A percentile compares a stretch with the other conserved stretches of the same genome.
Evolutionary conservation across 2,113 vertebrate species (phyloP).

Genomic region (Centrocercus urophasianus): DNA sequence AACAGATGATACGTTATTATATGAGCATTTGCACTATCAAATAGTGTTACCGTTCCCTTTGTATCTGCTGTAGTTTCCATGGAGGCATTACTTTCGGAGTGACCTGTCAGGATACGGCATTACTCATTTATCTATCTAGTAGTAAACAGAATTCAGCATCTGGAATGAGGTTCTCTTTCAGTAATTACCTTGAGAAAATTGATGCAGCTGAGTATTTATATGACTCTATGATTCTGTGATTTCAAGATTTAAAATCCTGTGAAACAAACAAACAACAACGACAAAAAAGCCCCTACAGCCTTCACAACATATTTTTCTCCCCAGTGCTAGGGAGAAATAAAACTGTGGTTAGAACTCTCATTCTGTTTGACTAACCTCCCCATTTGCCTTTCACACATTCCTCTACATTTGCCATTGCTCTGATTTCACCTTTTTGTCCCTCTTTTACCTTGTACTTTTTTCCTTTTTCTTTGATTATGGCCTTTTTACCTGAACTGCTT

Average conservation of each 20-base stretch:
- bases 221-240: too few species aligned
- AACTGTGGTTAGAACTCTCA: not conserved
- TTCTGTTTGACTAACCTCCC: not conserved
- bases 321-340: not conserved
- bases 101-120: not conserved
- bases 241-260: constrained; percentile 43
- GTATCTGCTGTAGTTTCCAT: too few species aligned
- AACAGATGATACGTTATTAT: constrained; percentile 10
- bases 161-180: constrained; percentile 55
- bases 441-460: not conserved
- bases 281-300: not conserved
- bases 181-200: constrained; percentile 49
- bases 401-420: not conserved
- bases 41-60: too few species aligned
- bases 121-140: constrained; percentile 57
- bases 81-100: too few species aligned
- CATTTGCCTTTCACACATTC: not conserved
- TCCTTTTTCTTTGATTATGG: not conserved
- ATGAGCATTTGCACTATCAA: not conserved
- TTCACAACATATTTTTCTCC: not conserved
- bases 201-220: not conserved
- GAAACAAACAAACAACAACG: not conserved
- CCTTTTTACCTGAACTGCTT: not conserved
- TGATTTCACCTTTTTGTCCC: not conserved
- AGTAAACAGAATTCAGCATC: constrained; percentile 48